Conservation (phyloP, 2,797 vertebrate species). For the Chromobotia macracanthus region DNA sequence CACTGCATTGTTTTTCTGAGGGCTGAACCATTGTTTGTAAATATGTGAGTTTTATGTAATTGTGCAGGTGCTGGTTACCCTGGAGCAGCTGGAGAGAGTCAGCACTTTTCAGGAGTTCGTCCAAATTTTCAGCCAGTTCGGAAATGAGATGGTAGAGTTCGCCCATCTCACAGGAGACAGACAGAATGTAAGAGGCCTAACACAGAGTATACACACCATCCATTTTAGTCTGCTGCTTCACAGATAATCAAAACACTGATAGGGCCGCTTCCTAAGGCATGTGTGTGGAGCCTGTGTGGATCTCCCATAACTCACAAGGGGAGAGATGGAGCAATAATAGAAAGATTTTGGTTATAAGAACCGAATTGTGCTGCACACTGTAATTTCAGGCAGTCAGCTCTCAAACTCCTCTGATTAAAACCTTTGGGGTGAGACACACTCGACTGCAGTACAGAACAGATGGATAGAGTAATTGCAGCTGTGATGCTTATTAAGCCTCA, state of each 20-base stretch:
- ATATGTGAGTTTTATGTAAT: constrained; percentile 26
- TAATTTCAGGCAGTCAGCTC: constrained; percentile 25
- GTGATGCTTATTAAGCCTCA: constrained; percentile 10
- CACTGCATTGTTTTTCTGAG: neutral
- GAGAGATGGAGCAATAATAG: neutral
- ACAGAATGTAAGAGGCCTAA: constrained; percentile 87
- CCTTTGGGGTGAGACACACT: constrained; percentile 28
- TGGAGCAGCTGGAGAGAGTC: constrained; percentile 94
- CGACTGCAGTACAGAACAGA: constrained; percentile 18
- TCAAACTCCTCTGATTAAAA: constrained; percentile 33
- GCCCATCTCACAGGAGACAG: constrained; percentile 97
- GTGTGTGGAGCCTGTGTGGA: neutral
- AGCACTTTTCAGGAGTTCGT: constrained; percentile 99
- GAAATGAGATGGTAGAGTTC: constrained; percentile 99
- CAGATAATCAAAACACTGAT: constrained; percentile 20
- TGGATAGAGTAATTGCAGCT: constrained; percentile 14
- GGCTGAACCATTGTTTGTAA: neutral
- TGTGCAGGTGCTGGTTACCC: constrained; percentile 90
- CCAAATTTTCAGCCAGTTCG: constrained; percentile 99
- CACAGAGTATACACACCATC: neutral
- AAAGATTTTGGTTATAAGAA: constrained; percentile 16
- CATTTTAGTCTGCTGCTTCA: neutral
- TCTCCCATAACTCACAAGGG: neutral
- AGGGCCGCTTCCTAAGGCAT: constrained; percentile 4
- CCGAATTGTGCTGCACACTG: constrained; percentile 26